Evolutionary conservation across 2,113 vertebrate genomes (phyloP).

Genomic region (Gasterosteus nipponicus): DNA sequence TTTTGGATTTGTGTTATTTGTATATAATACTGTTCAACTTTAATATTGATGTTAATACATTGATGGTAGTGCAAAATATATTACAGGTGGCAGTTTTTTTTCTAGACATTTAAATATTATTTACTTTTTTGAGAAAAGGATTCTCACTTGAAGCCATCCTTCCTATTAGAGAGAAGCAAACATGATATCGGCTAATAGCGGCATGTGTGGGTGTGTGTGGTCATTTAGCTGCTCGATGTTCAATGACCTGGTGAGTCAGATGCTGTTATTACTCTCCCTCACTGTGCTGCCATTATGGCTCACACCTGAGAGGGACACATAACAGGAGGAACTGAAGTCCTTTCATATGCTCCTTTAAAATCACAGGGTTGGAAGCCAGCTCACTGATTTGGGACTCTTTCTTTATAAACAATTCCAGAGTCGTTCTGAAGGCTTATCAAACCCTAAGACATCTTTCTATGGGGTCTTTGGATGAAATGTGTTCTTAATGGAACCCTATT

Average conservation of each 20-base stretch:
- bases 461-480: too few relatives aligned
- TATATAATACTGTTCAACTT: background rate
- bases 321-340: background rate
- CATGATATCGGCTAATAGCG: background rate
- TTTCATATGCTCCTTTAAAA: conserved; percentile 23
- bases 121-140: background rate
- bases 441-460: background rate
- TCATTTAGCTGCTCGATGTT: conserved; percentile 23
- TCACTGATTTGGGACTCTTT: background rate
- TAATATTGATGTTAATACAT: background rate
- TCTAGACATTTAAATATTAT: background rate
- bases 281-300: conserved; percentile 25
- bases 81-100: background rate
- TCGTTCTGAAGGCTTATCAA: background rate
- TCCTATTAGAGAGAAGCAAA: background rate
- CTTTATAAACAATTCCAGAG: background rate
- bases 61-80: background rate
- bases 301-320: conserved; percentile 16
- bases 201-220: conserved; percentile 20
- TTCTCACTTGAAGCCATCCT: background rate
- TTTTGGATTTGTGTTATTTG: background rate
- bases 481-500: too few relatives aligned
- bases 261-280: conserved; percentile 25
- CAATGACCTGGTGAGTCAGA: conserved; percentile 39
- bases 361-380: background rate